Evolutionary conservation across 2,113 vertebrate species (phyloP), one percentile per base, ranked within the genome.

Genomic region (Stigmatopora argus): DNA sequence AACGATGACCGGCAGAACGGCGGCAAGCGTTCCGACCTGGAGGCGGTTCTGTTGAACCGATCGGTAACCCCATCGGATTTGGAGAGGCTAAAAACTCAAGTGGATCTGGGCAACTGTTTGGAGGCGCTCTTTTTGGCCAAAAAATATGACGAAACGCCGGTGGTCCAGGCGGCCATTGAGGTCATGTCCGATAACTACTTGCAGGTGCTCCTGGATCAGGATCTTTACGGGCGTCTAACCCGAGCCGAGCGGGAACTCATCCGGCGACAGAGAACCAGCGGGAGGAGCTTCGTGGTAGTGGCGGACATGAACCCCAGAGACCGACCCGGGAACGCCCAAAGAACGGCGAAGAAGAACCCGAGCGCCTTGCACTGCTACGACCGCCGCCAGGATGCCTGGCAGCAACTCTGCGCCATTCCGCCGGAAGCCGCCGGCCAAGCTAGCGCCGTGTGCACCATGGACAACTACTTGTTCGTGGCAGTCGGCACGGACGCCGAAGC

Each of bases 381-480:
- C 0, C 88, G 91, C 0, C 65, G 83, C 34, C 78, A 21, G 23
- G 92, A 96, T n/a, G 5, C 9, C 63, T 98, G 96, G 96, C 82
- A 83, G 10, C 79, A 55, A 0, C 89, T 95, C 21, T 90, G 92
- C 66, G 67, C 47, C 0, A 55, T 98, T 69, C 95, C 96, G 0
- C 73, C 70, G 0, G 94, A 96, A 76, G 92, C 89, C 3, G 79
- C 93, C 69, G 95, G 94, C 70, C 78, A 75, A 62, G 94, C 94
- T 0, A 93, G 93, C 0, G 90, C 96, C 31, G 46, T 93, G 83
- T 94, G 95, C 73, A 92, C 90, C 18, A 91, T 99, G 89, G 96
- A 96, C 85, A 99, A 99, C 79, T 99, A 97, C 71, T 89, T 98
- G 53, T 98, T 97, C 0, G 78, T 98, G 64, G 93, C 90, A n/a